Conservation (phyloP, 1,140 invertebrate genomes). For the Mamestra configurata region DNA sequence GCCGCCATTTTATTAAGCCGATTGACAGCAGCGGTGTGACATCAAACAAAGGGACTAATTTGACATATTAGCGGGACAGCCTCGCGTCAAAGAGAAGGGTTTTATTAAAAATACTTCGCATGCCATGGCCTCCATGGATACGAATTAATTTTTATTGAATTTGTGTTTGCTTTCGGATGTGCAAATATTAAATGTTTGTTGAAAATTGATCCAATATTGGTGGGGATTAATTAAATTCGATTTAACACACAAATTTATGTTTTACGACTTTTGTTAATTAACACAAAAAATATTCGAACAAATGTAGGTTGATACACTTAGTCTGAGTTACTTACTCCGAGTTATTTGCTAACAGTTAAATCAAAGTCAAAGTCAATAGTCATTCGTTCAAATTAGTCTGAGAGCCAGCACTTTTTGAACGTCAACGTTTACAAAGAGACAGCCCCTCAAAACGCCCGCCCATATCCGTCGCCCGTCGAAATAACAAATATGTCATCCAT, state of each 20-base stretch:
- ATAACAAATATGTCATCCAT: no score
- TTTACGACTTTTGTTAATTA: neutral
- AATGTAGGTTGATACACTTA: no score
- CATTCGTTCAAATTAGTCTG: no score
- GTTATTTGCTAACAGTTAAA: no score
- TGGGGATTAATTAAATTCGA: neutral
- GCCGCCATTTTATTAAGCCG: neutral
- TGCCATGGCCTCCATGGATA: conserved; percentile 2
- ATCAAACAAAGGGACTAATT: conserved; percentile 32
- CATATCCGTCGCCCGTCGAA: no score
- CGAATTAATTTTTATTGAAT: conserved; percentile 22
- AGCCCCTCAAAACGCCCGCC: no score
- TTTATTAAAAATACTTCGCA: conserved; percentile 49
- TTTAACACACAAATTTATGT: neutral
- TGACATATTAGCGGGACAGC: conserved; percentile 19
- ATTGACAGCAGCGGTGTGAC: neutral
- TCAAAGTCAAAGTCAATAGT: no score
- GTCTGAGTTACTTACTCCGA: no score
- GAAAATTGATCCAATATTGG: neutral
- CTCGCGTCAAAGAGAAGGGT: conserved; percentile 18
- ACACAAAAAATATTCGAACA: no score
- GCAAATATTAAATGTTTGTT: neutral
- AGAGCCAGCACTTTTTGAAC: no score
- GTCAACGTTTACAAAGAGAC: no score
- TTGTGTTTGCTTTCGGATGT: neutral